A percentile compares a stretch with the other conserved stretches of the same genome.
Conservation (phyloP, 2,888 invertebrate species). For the Lagria hirta region DNA sequence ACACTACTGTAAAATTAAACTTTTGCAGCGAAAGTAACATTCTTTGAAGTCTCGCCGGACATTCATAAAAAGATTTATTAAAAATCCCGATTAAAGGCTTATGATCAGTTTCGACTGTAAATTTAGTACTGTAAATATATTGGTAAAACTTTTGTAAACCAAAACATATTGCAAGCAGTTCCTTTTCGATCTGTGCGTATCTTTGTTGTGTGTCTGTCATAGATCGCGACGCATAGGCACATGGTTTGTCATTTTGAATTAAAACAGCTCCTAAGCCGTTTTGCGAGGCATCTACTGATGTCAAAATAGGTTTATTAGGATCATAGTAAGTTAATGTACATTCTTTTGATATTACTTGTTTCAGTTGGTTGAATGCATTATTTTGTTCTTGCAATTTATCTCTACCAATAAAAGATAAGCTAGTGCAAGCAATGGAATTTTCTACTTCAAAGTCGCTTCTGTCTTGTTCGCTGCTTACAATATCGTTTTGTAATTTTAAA, state of each 20-base stretch:
- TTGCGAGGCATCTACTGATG: neutral
- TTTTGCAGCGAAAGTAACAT: constrained; percentile 6
- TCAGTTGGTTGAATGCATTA: neutral
- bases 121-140: constrained; percentile 40
- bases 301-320: neutral
- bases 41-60: constrained; percentile 11
- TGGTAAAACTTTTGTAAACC: constrained; percentile 42
- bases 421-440: too few relatives aligned
- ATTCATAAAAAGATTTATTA: constrained; percentile 12
- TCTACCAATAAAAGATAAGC: too few relatives aligned
- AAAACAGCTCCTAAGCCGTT: too few relatives aligned
- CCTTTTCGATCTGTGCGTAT: constrained; percentile 45
- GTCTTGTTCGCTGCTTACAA: too few relatives aligned
- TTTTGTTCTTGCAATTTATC: too few relatives aligned
- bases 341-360: neutral
- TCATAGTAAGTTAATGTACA: neutral
- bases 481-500: too few relatives aligned
- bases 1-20: constrained; percentile 12
- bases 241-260: constrained; percentile 39
- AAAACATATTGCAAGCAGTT: constrained; percentile 43
- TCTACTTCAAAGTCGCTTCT: too few relatives aligned
- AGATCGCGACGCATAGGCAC: constrained; percentile 45
- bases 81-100: constrained; percentile 21
- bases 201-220: constrained; percentile 35
- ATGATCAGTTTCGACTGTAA: constrained; percentile 30